Evolutionary conservation across 2,888 invertebrate species (phyloP).

Genomic region (Papilio protenor): DNA sequence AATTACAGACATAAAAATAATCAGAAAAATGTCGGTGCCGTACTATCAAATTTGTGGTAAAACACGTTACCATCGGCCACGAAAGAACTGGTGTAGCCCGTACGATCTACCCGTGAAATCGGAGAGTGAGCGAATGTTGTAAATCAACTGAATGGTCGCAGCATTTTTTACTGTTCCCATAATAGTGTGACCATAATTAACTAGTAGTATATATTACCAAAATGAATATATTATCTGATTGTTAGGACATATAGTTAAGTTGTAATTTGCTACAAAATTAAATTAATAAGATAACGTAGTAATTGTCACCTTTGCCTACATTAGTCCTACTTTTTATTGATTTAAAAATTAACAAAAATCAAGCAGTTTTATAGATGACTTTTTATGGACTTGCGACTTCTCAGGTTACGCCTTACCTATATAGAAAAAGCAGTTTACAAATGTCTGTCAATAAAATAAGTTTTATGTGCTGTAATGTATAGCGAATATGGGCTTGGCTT

Average conservation of each 20-base stretch:
- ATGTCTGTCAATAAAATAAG: background rate
- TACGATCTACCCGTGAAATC: slow-evolving; percentile 62
- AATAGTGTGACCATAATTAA: slow-evolving; percentile 53
- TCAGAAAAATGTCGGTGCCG: background rate
- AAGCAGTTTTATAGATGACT: background rate
- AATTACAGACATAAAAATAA: background rate
- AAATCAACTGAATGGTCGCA: slow-evolving; percentile 63
- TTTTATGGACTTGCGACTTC: background rate
- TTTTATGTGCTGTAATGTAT: background rate
- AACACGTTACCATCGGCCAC: slow-evolving; percentile 27
- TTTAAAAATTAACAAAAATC: background rate
- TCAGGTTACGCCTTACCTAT: background rate
- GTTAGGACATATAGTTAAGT: no score
- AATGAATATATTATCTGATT: background rate
- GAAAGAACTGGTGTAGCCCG: slow-evolving; percentile 48
- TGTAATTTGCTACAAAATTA: no score
- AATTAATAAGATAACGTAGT: no score
- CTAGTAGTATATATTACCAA: background rate
- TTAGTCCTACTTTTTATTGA: no score
- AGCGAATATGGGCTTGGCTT: background rate
- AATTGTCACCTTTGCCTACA: no score
- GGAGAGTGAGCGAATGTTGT: slow-evolving; percentile 61
- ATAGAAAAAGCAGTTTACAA: background rate
- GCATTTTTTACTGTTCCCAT: slow-evolving; percentile 62
- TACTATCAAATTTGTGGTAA: slow-evolving; percentile 2